Base-by-base conservation (phyloP, 2,113 vertebrate species). In the Glaucomys volans region DNA sequence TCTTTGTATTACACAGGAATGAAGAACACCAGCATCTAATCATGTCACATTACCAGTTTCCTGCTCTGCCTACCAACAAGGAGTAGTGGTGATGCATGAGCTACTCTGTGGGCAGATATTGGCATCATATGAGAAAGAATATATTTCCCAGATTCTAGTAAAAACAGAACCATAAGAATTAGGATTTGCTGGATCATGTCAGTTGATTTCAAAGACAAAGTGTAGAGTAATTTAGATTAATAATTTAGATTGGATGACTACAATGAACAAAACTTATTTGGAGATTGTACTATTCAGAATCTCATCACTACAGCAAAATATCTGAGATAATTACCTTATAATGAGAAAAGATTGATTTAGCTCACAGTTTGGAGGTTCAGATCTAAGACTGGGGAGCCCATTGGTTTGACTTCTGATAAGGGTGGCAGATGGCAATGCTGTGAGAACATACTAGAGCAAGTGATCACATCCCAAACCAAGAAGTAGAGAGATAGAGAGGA, bases 1-100 rank as follows among this genome's bases (percentile, higher is more conserved):
- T 93, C 30, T 94, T 59, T 93, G 11, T 87, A 42, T 91, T 95
- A 89, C 44, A 93, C 22, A 91, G 75, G 97, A 96, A 80, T 81
- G 35, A 79, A 92, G 84, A 95, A 90, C n/a, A 90, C 37, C 5
- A 28, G 22, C 76, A 95, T 96, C 14, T 84, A 87, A 92, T 95
- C 82, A 72, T 0, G 5, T 91, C 69, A 59, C 18, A 62, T 97
- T 86, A 76, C 28, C 44, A 95, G 72, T 40, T 8, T n/a, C 54
- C 67, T 50, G 52, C 75, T 93, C 10, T 97, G 69, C 59, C 52
- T 71, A 91, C 42, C 42, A 59, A 44, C n/a, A 86, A 87, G 42
- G 24, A 83, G n/a, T 75, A 89, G 42, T 81, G 69, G 44, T 57
- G 59, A 85, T 37, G 20, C 2, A 44, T 54, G 74, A 91, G 37